Base-by-base conservation (phyloP, 2,113 vertebrate species). In the Heterochromis multidens region DNA sequence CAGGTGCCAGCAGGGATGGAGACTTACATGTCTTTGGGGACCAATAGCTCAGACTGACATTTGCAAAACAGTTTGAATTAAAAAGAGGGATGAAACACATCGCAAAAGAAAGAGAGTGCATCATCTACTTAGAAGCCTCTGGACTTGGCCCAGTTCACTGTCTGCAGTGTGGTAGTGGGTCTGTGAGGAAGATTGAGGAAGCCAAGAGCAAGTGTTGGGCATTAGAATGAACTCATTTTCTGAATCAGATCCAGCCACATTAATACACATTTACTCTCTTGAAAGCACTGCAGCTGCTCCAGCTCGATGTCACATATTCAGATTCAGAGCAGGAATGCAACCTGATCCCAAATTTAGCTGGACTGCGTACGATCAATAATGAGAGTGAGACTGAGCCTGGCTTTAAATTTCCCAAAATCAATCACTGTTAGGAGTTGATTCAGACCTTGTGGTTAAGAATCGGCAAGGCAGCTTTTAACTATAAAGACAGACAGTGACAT, bases 81-180 rank as follows among this genome's bases (percentile, higher is more conserved):
- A 91, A 93, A 72, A 84, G 87, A 86, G 76, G 91, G 85, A 91
- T 94, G 89, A 94, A 92, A 91, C 85, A 82, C 85, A 84, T 85
- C 52, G 84, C 63, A 85, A 91, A 94, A 83, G 82, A 77, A 59
- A 40, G 79, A 76, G 89, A 93, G 86, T 90, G 93, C 92, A 93
- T 94, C 93, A 93, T 90, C 92, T 91, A 95, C 93, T 95, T 92
- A 95, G 87, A 86, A 88, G 93, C 85, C 86, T 91, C 91, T 93
- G 86, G 91, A 93, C 81, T 82, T 87, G 93, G 90, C 90, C 90
- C 92, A 94, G 76, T 86, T 92, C 86, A 61, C 87, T 87, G 87
- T 93, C 87, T 58, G 92, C 89, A 91, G 87, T 90, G 87, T 35
- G 33, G 60, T 14, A 60, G 49, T 35, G 29, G 62, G 70, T 31